These are phyloP conservation scores for Lacanobia oleracea DNA, from an alignment of 2,888 invertebrate species.

Conservation along the genomic window DNA sequence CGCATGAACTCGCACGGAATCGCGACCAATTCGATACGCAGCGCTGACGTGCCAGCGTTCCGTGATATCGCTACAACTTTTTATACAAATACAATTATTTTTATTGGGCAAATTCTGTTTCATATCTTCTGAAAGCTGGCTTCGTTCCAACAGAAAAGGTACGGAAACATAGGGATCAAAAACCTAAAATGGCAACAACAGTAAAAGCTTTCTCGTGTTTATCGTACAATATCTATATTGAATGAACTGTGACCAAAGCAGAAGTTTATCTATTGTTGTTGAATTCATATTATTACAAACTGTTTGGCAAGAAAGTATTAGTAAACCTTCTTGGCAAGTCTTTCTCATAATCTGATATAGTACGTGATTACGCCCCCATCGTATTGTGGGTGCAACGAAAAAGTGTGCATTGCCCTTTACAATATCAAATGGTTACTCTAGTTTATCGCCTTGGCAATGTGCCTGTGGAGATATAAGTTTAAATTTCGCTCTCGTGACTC, in stretches of 20 bases:
- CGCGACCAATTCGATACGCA: slow-evolving; percentile 15
- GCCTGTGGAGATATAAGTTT: slow-evolving; percentile 52
- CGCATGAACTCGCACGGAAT: slow-evolving; percentile 1
- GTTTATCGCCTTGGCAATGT: slow-evolving; percentile 62
- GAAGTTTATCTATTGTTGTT: slow-evolving; percentile 50
- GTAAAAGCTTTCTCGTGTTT: slow-evolving; percentile 55
- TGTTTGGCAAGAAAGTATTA: slow-evolving; percentile 33
- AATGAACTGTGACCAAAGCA: slow-evolving; percentile 34
- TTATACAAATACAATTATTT: slow-evolving; percentile 55
- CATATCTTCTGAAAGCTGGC: slow-evolving; percentile 50
- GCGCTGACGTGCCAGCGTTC: slow-evolving; percentile 19
- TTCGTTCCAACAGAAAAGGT: slow-evolving; percentile 51
- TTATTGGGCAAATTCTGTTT: slow-evolving; percentile 46
- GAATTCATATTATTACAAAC: slow-evolving; percentile 24
- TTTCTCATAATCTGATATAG: slow-evolving; percentile 17
- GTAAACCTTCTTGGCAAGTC: slow-evolving; percentile 41
- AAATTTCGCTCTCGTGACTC: slow-evolving; percentile 47
- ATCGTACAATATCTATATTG: slow-evolving; percentile 39
- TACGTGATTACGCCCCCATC: slow-evolving; percentile 14
- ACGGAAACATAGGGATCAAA: slow-evolving; percentile 45
- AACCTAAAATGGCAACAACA: slow-evolving; percentile 36
- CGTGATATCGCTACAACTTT: slow-evolving; percentile 42
- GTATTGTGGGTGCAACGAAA: slow-evolving; percentile 32
- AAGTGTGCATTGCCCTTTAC: slow-evolving; percentile 46
- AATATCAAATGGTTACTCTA: slow-evolving; percentile 44